A percentile compares a stretch with the other conserved stretches of the same genome.
These are phyloP conservation scores for Dicerorhinus sumatrensis DNA, from an alignment of 2,113 vertebrate species.

Conservation along the genomic window DNA sequence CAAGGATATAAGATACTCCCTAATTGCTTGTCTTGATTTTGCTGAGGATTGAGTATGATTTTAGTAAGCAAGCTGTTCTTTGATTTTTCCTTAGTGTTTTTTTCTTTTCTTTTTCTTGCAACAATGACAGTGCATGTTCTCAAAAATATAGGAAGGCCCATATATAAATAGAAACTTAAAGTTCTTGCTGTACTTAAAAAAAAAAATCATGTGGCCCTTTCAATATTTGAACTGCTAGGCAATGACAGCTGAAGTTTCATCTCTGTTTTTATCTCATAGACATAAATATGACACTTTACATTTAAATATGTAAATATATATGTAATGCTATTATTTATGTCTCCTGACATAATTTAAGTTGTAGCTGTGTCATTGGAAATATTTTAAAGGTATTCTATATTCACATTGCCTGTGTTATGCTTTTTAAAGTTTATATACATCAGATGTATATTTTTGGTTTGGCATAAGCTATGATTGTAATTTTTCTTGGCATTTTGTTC, in stretches of 20 bases:
- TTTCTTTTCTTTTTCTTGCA: not conserved
- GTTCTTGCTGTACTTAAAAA: constrained; percentile 62
- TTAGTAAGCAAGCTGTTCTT: constrained; percentile 47
- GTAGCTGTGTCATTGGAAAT: constrained; percentile 71
- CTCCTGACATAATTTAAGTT: constrained; percentile 71
- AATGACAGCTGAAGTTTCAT: constrained; percentile 39
- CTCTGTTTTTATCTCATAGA: constrained; percentile 69
- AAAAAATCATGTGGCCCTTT: constrained; percentile 50
- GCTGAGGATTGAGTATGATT: constrained; percentile 73
- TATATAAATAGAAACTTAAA: constrained; percentile 65
- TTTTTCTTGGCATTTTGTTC: constrained; percentile 80
- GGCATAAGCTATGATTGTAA: constrained; percentile 82
- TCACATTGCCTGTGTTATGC: constrained; percentile 84
- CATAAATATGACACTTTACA: constrained; percentile 44
- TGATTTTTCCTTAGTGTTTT: not conserved
- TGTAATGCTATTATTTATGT: constrained; percentile 67
- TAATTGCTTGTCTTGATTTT: constrained; percentile 69
- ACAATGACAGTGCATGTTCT: constrained; percentile 74
- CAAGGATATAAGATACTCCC: not conserved
- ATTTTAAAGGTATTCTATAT: constrained; percentile 67
- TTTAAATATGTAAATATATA: constrained; percentile 65
- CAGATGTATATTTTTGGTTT: constrained; percentile 88
- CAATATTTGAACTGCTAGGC: constrained; percentile 60
- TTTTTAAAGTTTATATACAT: constrained; percentile 86
- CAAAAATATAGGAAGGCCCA: constrained; percentile 67